Evolutionary conservation across 2,113 vertebrate species (phyloP).

Genomic region (Calidris pygmaea): DNA sequence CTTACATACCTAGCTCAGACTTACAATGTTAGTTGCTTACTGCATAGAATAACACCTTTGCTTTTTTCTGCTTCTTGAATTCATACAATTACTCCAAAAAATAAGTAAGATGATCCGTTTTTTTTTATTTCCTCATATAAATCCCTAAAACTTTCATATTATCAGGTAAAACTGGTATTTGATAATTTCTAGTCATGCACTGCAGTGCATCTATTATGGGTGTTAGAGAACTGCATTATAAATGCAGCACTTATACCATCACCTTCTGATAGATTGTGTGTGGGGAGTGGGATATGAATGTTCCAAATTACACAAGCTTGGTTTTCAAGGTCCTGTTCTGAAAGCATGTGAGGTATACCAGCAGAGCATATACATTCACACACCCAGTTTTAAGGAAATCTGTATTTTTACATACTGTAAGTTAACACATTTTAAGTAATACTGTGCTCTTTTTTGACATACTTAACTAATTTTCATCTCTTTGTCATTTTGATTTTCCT

Average conservation of each 20-base stretch:
- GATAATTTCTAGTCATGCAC: not conserved
- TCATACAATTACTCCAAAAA: conserved; percentile 45
- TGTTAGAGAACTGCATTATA: conserved; percentile 24
- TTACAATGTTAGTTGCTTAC: conserved; percentile 12
- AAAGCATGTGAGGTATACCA: conserved; percentile 14
- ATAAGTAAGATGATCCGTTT: not conserved
- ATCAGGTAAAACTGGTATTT: not conserved
- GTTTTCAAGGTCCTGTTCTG: conserved; percentile 19
- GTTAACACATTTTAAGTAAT: conserved; percentile 50
- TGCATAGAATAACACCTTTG: conserved; percentile 30
- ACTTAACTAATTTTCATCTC: conserved; percentile 54
- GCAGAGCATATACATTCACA: not conserved
- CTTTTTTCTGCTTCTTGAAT: conserved; percentile 52
- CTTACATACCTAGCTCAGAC: conserved; percentile 31
- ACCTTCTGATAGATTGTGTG: conserved; percentile 20
- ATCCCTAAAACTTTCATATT: not conserved
- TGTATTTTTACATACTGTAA: conserved; percentile 13
- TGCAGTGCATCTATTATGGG: conserved; percentile 16
- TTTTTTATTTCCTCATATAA: not conserved
- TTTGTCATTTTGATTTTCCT: conserved; percentile 55
- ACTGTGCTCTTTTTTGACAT: conserved; percentile 23
- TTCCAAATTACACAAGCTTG: conserved; percentile 18
- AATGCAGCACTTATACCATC: not conserved
- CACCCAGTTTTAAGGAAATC: not conserved
- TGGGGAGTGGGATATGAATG: not conserved